Conservation (phyloP, 1,140 invertebrate genomes). For the Lycorma delicatula region DNA sequence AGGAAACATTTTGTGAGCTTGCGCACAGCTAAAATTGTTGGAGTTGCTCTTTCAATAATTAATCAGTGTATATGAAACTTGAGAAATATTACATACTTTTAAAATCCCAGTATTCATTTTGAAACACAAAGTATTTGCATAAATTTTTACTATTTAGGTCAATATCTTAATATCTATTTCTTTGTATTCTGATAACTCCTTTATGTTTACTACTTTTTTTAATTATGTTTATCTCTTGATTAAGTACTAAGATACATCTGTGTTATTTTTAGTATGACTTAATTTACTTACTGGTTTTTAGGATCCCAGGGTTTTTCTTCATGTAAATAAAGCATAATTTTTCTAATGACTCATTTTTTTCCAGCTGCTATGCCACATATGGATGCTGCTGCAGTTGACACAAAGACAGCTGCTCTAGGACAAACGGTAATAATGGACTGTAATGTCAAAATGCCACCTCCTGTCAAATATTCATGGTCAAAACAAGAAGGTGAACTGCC, state of each 20-base stretch:
- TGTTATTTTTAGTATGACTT: constrained; percentile 1
- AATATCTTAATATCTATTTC: too few species aligned
- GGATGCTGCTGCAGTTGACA: constrained; percentile 44
- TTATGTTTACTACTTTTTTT: too few species aligned
- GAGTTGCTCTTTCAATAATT: too few species aligned
- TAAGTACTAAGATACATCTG: neutral
- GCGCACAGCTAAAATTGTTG: too few species aligned
- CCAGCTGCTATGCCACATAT: constrained; percentile 16
- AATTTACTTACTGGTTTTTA: neutral
- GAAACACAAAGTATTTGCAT: too few species aligned
- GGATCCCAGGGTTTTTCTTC: neutral
- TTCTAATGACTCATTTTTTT: neutral
- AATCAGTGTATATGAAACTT: too few species aligned
- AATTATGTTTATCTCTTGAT: neutral
- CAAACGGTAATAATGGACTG: constrained; percentile 53
- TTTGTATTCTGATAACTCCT: too few species aligned
- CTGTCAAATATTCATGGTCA: constrained; percentile 57
- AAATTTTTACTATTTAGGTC: too few species aligned
- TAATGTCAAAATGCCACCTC: constrained; percentile 46
- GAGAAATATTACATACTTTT: too few species aligned
- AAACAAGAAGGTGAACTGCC: constrained; percentile 51
- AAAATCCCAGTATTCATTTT: too few species aligned
- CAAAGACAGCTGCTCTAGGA: constrained; percentile 47
- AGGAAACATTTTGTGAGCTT: too few species aligned
- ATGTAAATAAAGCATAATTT: too few species aligned